Conservation (phyloP, 2,888 invertebrate species). For the Hermaeophaga mercurialis region DNA sequence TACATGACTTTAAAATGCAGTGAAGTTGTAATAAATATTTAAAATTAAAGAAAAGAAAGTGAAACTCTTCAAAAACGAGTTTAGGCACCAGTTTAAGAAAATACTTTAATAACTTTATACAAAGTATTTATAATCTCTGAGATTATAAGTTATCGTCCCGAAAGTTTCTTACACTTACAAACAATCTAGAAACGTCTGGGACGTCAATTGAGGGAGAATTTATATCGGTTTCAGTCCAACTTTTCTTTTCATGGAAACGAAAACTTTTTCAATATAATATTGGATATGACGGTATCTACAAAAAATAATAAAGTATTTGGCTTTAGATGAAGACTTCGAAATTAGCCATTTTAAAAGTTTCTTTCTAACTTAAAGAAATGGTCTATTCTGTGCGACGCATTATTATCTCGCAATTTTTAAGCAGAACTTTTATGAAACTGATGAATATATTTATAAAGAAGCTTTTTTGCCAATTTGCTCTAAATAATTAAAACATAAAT, state of each 20-base stretch:
- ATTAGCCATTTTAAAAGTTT: slow-evolving; percentile 23
- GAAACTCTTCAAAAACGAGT: slow-evolving; percentile 10
- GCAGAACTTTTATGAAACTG: slow-evolving; percentile 7
- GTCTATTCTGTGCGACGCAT: background rate
- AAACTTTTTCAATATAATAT: slow-evolving; percentile 26
- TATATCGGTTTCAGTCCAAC: slow-evolving; percentile 15
- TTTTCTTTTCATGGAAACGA: slow-evolving; percentile 11
- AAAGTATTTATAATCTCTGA: slow-evolving; percentile 20
- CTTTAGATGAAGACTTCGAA: slow-evolving; percentile 13
- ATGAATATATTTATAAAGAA: background rate
- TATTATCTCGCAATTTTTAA: background rate
- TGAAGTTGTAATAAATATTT: no score
- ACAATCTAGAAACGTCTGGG: slow-evolving; percentile 11
- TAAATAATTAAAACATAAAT: no score
- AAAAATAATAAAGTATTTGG: slow-evolving; percentile 23
- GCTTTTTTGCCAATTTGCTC: no score
- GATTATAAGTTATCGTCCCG: slow-evolving; percentile 13
- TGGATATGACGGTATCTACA: slow-evolving; percentile 16
- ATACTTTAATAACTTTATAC: slow-evolving; percentile 23
- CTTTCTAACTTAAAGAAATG: background rate
- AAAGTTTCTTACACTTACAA: slow-evolving; percentile 15
- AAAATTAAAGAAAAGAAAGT: slow-evolving; percentile 10
- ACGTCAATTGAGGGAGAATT: slow-evolving; percentile 17
- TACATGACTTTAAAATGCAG: no score
- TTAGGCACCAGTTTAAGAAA: slow-evolving; percentile 12